Evolutionary conservation across 2,113 vertebrate genomes (phyloP).

Genomic region (Prunella himalayana): DNA sequence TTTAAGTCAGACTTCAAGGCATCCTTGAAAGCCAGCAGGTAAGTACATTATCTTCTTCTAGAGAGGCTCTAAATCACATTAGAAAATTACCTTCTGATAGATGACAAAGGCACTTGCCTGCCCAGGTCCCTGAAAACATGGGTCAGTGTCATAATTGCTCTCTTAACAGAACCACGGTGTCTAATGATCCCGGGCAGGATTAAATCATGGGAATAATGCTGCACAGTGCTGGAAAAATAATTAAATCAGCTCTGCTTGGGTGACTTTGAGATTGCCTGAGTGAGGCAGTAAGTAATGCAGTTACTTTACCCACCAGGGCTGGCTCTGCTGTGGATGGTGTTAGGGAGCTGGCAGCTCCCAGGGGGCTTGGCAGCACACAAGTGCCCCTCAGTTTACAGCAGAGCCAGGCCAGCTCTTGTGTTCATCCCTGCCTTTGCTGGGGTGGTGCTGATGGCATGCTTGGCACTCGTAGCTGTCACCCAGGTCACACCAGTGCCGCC

Average conservation of each 20-base stretch:
- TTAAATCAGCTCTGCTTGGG: not conserved
- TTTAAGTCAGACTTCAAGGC: not conserved
- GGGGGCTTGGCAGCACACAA: not conserved
- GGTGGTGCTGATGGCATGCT: not conserved
- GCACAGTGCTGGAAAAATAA: not conserved
- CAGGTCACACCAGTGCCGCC: not conserved
- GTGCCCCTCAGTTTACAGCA: not conserved
- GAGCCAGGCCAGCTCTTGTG: not conserved
- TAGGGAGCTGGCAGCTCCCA: not conserved
- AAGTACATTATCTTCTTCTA: slow-evolving; percentile 13
- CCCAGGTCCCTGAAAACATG: not conserved
- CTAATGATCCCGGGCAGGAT: slow-evolving; percentile 5
- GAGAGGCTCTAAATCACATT: not conserved
- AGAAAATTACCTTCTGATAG: not conserved
- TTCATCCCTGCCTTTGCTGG: not conserved
- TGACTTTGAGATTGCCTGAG: not conserved
- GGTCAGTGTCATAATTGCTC: not conserved
- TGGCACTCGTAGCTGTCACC: not conserved
- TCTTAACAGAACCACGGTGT: not conserved
- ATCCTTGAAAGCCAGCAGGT: not conserved
- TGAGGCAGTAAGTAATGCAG: not conserved
- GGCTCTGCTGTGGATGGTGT: not conserved
- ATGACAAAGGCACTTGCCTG: not conserved
- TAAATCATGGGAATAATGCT: slow-evolving; percentile 11
- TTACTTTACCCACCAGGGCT: not conserved